phyloP scores from a whole-genome alignment of 2,113 vertebrate species.

The Heterochromis multidens region DNA sequence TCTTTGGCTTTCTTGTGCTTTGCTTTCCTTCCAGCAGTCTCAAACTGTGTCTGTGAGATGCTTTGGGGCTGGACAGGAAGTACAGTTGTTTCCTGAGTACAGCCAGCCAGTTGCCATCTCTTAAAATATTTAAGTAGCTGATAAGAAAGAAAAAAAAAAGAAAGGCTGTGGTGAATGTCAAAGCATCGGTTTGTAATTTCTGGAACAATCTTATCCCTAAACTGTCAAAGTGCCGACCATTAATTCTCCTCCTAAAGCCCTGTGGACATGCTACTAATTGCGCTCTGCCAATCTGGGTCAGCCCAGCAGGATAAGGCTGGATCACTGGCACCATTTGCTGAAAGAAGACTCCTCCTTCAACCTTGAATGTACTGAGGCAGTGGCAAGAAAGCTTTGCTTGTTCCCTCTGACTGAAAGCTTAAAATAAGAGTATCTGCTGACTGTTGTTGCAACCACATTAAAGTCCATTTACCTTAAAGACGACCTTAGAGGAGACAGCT shows the following conservation, averaged over 20 bases:
- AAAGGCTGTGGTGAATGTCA: neutral
- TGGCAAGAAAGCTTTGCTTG: conserved; percentile 13
- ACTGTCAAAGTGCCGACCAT: neutral
- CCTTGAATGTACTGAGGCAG: conserved; percentile 6
- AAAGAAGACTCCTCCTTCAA: conserved; percentile 45
- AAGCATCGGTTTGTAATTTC: neutral
- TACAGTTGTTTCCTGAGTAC: neutral
- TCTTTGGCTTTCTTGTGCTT: neutral
- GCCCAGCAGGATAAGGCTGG: conserved; percentile 29
- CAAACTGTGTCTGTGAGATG: neutral
- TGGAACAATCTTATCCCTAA: conserved; percentile 25
- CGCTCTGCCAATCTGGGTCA: conserved; percentile 53
- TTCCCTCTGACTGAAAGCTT: conserved; percentile 24
- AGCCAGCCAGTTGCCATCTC: neutral
- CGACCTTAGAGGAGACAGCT: neutral
- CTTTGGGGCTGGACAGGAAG: neutral
- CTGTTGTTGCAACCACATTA: neutral
- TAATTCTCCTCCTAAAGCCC: conserved; percentile 39
- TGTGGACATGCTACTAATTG: conserved; percentile 55
- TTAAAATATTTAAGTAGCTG: neutral
- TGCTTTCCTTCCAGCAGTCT: neutral
- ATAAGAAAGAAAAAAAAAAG: neutral
- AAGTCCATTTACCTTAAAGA: neutral
- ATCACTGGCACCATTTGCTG: conserved; percentile 39
- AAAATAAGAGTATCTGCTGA: conserved; percentile 24